Evolutionary conservation across 1,140 invertebrate species (phyloP), one percentile per base, ranked within the genome.

Genomic region (Brachionus calyciflorus): DNA sequence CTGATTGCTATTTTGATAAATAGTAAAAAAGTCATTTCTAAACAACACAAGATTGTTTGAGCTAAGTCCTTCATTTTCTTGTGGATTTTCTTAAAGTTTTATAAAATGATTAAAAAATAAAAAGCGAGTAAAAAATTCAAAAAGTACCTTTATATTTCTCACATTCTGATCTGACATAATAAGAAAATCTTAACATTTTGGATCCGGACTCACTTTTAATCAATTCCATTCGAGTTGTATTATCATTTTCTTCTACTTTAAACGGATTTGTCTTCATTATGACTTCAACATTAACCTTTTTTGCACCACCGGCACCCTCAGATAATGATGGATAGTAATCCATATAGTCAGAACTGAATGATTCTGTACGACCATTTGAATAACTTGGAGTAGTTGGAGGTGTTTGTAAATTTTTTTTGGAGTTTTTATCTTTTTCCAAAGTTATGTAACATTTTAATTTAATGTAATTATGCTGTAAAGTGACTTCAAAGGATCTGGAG

Each of bases 211-310:
- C 69, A 14, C 26, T 51, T 55, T 73, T 73, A 26, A 73, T 73
- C 46, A 73, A 55, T 41, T 73, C 69, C 44, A 73, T 73, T 30
- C 69, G 28, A 3, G 69, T 73, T 2, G 69, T 73, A 19, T 49
- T 51, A 19, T 73, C 69, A 14, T 73, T 73, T 55, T 73, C 69
- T 7, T 73, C 69, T 33, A 73, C 41, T 30, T 55, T 49, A 24
- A 73, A 73, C 24, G 69, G 69, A 73, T 73, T 73, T 55, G 69
- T 51, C 28, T 55, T 73, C 69, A 73, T 73, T 10, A 73, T 73
- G 0, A 73, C 69, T 30, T 73, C 69, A 2, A 73, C 69, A 28
- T 73, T 73, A n/a, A 73, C 69, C 51, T 73, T 73, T 73, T 73
- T 73, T 1, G 69, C 69, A 37, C 69, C 69, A 37, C 69, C 69